Evolutionary conservation across 2,888 invertebrate genomes (phyloP).

Genomic region (Microctonus aethiopoides): DNA sequence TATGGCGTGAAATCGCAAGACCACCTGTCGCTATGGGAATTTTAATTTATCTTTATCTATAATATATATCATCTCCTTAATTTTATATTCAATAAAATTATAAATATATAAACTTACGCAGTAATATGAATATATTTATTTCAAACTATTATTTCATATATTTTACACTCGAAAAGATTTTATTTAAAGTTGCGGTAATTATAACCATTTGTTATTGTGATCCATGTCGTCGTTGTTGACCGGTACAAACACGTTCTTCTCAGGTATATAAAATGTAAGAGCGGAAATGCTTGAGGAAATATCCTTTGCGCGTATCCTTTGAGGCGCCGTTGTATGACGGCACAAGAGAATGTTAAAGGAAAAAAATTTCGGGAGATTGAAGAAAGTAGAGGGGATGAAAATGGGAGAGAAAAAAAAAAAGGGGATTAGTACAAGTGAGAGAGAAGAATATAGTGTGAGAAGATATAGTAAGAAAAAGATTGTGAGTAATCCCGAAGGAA

Average conservation of each 20-base stretch:
- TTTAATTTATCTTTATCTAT: background rate
- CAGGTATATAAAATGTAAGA: slow-evolving; percentile 5
- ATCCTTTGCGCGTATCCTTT: background rate
- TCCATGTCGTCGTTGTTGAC: background rate
- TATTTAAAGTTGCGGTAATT: slow-evolving; percentile 8
- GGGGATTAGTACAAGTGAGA: background rate
- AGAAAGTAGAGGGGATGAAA: background rate
- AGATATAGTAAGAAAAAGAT: background rate
- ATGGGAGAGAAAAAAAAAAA: background rate
- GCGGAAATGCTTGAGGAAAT: slow-evolving; percentile 15
- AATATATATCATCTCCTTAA: too few species aligned
- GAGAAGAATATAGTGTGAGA: background rate
- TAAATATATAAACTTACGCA: too few species aligned
- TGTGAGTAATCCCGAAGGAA: slow-evolving; percentile 21
- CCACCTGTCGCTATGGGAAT: background rate
- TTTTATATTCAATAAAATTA: too few species aligned
- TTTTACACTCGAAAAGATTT: background rate
- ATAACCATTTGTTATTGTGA: slow-evolving; percentile 13
- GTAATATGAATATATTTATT: too few species aligned
- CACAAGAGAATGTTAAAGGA: background rate
- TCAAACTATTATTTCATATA: too few species aligned
- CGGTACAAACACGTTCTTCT: background rate
- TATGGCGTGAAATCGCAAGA: background rate
- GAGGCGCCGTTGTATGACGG: background rate
- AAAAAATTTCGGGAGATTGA: too few species aligned